Conservation (phyloP, 2,888 invertebrate species). For the Anoplius nigerrimus region DNA sequence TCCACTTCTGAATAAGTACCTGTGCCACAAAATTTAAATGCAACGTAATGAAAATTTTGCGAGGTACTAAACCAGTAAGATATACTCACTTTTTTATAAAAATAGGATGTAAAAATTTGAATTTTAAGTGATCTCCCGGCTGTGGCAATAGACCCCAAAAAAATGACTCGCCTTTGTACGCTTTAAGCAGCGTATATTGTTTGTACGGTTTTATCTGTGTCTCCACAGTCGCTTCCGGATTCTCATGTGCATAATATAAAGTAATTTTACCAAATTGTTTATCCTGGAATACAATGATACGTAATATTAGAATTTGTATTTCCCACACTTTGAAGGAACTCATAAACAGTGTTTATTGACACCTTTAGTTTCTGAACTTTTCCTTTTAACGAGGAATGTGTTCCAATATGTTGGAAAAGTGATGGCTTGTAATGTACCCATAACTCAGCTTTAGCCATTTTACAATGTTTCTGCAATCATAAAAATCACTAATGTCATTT, state of each 20-base stretch:
- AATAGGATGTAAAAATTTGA: conserved; percentile 86
- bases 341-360: conserved; percentile 48
- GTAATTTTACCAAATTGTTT: conserved; percentile 91
- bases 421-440: conserved; percentile 93
- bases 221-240: conserved; percentile 83
- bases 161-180: conserved; percentile 90
- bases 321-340: background rate
- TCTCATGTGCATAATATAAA: conserved; percentile 86
- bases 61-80: background rate
- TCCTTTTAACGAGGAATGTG: conserved; percentile 95
- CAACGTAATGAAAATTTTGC: background rate
- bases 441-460: conserved; percentile 83
- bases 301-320: conserved; percentile 5
- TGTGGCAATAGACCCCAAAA: conserved; percentile 95
- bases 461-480: conserved; percentile 86
- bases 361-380: conserved; percentile 97
- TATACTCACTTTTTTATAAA: conserved; percentile 80
- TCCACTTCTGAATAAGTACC: conserved; percentile 90
- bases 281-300: conserved; percentile 78
- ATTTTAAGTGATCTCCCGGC: conserved; percentile 86
- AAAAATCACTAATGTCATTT: conserved; percentile 17
- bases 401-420: conserved; percentile 96
- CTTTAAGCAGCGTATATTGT: conserved; percentile 85
- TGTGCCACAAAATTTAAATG: conserved; percentile 70
- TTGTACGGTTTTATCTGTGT: conserved; percentile 88